These are phyloP conservation scores for Chloroclysta siterata DNA, from an alignment of 2,888 invertebrate species.

Conservation along the genomic window DNA sequence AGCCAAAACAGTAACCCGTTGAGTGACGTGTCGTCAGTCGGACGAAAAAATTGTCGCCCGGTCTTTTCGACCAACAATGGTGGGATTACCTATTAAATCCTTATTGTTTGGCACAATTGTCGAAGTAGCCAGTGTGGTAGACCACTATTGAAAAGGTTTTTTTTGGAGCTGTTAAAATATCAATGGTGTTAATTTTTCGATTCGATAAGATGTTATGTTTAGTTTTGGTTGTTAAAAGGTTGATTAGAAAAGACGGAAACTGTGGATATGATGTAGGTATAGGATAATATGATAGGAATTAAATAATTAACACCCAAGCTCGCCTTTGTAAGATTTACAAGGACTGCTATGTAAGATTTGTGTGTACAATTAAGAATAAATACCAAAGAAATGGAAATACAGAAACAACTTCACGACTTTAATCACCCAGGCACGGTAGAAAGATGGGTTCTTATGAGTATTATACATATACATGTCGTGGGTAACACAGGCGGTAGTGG, in stretches of 20 bases:
- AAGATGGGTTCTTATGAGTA: too few species aligned
- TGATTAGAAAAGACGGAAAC: not conserved
- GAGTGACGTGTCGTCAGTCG: slow-evolving; percentile 26
- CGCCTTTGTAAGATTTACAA: too few species aligned
- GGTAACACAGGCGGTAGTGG: too few species aligned
- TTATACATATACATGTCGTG: too few species aligned
- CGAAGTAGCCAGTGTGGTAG: slow-evolving; percentile 45
- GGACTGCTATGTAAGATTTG: too few species aligned
- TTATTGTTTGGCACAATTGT: slow-evolving; percentile 53
- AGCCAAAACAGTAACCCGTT: slow-evolving; percentile 47
- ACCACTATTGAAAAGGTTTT: slow-evolving; percentile 38
- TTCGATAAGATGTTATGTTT: slow-evolving; percentile 27
- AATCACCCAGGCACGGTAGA: too few species aligned
- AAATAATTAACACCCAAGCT: too few species aligned
- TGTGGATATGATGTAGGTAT: too few species aligned
- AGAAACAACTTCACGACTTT: too few species aligned
- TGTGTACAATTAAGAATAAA: too few species aligned
- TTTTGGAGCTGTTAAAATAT: slow-evolving; percentile 27
- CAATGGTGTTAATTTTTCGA: slow-evolving; percentile 41
- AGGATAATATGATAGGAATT: too few species aligned
- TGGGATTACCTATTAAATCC: slow-evolving; percentile 55
- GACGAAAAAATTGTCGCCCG: slow-evolving; percentile 38
- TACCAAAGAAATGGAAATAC: too few species aligned
- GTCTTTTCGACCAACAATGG: slow-evolving; percentile 49
- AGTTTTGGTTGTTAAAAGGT: slow-evolving; percentile 15